Evolutionary conservation across 2,113 vertebrate species (phyloP).

Genomic region (Spheniscus mendiculus): DNA sequence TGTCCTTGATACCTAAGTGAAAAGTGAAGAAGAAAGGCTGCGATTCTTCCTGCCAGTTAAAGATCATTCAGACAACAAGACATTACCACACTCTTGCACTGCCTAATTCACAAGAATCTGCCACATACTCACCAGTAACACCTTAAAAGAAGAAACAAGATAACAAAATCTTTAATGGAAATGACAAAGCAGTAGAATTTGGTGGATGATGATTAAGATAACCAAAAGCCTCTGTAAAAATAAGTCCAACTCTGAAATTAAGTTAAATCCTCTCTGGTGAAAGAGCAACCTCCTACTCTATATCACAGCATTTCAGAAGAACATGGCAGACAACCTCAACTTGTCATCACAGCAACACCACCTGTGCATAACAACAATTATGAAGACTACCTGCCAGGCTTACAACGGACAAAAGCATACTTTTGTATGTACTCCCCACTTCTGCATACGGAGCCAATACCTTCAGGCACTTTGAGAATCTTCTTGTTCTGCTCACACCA

Average conservation of each 20-base stretch:
- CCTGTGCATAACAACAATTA: not conserved
- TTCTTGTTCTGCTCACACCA: conserved; percentile 93
- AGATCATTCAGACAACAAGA: not conserved
- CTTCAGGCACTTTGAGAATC: conserved; percentile 89
- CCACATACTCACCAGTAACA: not conserved
- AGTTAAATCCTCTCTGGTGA: not conserved
- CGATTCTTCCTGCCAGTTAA: not conserved
- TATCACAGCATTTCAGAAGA: not conserved
- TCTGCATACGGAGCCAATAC: conserved; percentile 68
- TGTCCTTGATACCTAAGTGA: conserved; percentile 87
- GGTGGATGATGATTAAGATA: not conserved
- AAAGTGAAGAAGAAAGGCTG: not conserved
- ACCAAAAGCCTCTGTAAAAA: not conserved
- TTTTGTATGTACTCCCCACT: not conserved
- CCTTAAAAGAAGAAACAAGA: not conserved
- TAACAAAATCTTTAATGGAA: not conserved
- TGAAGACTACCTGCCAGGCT: not conserved
- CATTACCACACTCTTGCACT: not conserved
- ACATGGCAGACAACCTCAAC: not conserved
- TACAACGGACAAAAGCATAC: not conserved
- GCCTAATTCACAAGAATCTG: not conserved
- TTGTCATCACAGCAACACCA: not conserved
- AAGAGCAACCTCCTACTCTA: not conserved
- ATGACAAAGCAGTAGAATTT: not conserved
- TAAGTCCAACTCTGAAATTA: not conserved